Base-by-base conservation (phyloP, 2,888 invertebrate genomes). In the Celastrina argiolus region DNA sequence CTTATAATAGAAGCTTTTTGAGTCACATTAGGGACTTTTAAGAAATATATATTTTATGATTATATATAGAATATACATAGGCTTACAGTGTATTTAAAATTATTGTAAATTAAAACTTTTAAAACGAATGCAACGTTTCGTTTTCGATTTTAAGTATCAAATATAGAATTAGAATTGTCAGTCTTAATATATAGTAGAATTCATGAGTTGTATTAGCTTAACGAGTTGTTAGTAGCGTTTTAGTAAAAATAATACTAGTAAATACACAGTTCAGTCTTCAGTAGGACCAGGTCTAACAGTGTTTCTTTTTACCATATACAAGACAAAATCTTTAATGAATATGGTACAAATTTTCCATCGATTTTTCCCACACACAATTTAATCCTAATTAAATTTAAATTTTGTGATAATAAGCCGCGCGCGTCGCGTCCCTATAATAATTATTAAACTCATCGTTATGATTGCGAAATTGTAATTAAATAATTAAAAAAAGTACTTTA, bases 161-260 rank as follows among this genome's bases (percentile, higher is more conserved):
- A 61, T 39, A 61, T 36, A 39, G 36, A 36, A 61, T 36, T 39
- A 65, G 56, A 65, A 41, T 42, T 14, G 65, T 65, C 65, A 65
- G 65, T 65, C 65, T 65, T 65, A 65, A 65, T 65, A 65, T 42
- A 56, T 36, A 39, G 22, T 18, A 51, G 18, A 64, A n/a, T 64
- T 28, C 16, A 16, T 26, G 45, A 18, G 16, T 41, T 5, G 18
- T 39, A 41, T 41, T 22, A 22, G 36, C 1, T 36, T 51, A 22
- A 45, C 45, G 51, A 22, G 22, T 16, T 45, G 16, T 42, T 42
- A n/a, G 18, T 45, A 45, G 16, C 45, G 18, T 12, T 8, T 36
- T 51, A 26, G 12, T 51, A 18, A 10, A 45, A 51, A 26, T 51
- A 51, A 22, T 51, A 22, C 22, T 26, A 51, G 22, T 8, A 51